Evolutionary conservation across 2,888 invertebrate genomes (phyloP).

Genomic region (Diploptera punctata): DNA sequence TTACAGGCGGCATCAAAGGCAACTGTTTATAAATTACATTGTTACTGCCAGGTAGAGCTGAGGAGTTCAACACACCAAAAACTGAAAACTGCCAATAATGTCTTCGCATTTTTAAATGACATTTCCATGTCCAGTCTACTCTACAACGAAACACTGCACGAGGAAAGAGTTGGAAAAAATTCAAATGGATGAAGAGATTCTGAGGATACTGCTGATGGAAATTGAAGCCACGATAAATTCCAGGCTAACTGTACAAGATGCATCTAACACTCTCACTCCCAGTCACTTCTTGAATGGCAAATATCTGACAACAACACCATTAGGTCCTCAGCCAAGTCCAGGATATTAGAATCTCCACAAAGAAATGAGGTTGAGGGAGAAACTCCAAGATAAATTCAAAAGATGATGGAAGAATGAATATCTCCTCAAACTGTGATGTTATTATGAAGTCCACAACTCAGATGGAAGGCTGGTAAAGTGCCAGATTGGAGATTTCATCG

Average conservation of each 20-base stretch:
- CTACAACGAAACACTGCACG: not conserved
- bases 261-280: not conserved
- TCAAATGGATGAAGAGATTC: not conserved
- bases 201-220: not conserved
- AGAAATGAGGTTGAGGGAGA: not conserved
- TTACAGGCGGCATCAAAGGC: too few relatives aligned
- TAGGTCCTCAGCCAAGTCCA: not conserved
- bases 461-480: not conserved
- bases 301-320: not conserved
- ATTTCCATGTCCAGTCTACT: too few relatives aligned
- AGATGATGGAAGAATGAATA: not conserved
- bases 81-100: too few relatives aligned
- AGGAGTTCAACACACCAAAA: too few relatives aligned
- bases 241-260: not conserved
- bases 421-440: not conserved
- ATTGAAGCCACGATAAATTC: not conserved
- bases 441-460: not conserved
- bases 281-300: constrained; percentile 6
- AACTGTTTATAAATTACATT: too few relatives aligned
- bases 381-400: too few relatives aligned
- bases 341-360: not conserved
- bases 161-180: not conserved
- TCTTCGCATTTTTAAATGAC: too few relatives aligned
- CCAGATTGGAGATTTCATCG: not conserved
- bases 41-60: too few relatives aligned